These are phyloP conservation scores for Nanorana parkeri DNA, from an alignment of 2,113 vertebrate genomes.

Conservation along the genomic window DNA sequence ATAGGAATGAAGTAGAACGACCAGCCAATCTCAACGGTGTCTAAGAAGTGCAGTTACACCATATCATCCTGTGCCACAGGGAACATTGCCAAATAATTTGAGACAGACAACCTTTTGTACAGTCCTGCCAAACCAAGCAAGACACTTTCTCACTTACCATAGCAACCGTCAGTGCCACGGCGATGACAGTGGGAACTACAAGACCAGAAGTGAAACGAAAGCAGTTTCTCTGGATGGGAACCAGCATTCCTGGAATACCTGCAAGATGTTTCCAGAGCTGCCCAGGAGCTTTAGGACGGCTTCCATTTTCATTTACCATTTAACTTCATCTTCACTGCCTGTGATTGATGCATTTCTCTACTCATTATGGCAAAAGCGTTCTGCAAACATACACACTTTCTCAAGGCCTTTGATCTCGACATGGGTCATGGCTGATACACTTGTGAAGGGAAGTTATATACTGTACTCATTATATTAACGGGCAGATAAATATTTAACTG, in stretches of 20 bases:
- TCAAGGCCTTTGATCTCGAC: not conserved
- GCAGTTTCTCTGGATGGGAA: constrained; percentile 66
- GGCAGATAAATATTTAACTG: too few relatives aligned
- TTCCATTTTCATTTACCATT: constrained; percentile 23
- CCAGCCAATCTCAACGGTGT: constrained; percentile 36
- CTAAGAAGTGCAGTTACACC: constrained; percentile 57
- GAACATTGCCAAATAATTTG: constrained; percentile 65
- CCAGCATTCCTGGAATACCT: constrained; percentile 72
- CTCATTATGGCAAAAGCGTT: constrained; percentile 4
- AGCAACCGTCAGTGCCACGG: constrained; percentile 66
- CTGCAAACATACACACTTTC: not conserved
- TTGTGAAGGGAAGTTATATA: not conserved
- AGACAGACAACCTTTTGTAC: constrained; percentile 71
- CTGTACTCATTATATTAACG: too few relatives aligned
- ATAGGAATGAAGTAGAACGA: not conserved
- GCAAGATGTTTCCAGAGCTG: constrained; percentile 56
- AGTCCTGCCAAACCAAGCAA: constrained; percentile 60
- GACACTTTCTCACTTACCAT: constrained; percentile 66
- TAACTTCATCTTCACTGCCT: constrained; percentile 22
- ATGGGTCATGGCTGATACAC: not conserved
- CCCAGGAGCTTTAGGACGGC: constrained; percentile 59
- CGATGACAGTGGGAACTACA: constrained; percentile 71
- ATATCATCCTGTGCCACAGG: constrained; percentile 60
- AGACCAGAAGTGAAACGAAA: constrained; percentile 64
- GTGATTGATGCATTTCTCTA: constrained; percentile 25